phyloP scores from a whole-genome alignment of 1,140 invertebrate species.

The Theocolax elegans region DNA sequence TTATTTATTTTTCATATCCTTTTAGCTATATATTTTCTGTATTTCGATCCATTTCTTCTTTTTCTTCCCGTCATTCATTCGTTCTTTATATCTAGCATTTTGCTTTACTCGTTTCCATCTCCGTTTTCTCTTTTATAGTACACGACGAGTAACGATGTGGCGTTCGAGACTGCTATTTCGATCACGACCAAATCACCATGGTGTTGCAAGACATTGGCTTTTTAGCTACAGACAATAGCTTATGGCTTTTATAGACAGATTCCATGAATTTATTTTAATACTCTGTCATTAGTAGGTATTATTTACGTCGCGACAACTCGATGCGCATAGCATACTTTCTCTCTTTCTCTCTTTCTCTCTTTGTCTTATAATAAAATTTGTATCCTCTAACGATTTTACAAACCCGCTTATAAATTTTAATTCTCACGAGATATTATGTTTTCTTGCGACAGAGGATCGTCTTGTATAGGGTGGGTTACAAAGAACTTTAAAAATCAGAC shows the following conservation, averaged over 20 bases:
- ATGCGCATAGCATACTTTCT: too few species aligned
- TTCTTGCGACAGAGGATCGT: not conserved
- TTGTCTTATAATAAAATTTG: too few species aligned
- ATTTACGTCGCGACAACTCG: too few species aligned
- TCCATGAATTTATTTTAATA: constrained; percentile 54
- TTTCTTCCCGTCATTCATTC: constrained; percentile 11
- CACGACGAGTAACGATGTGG: constrained; percentile 16
- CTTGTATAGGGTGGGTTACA: not conserved
- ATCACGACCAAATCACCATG: constrained; percentile 25
- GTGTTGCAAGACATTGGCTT: constrained; percentile 30
- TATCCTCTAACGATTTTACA: not conserved
- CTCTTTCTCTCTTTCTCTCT: too few species aligned
- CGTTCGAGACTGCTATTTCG: constrained; percentile 21
- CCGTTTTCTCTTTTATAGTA: constrained; percentile 35
- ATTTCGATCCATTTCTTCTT: constrained; percentile 11
- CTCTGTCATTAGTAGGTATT: constrained; percentile 40
- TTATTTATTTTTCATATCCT: constrained; percentile 1
- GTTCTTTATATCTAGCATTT: constrained; percentile 35
- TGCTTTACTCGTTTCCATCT: constrained; percentile 24
- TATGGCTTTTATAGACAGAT: constrained; percentile 47
- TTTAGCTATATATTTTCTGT: too few species aligned
- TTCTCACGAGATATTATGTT: not conserved
- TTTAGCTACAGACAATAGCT: constrained; percentile 48
- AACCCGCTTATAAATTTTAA: constrained; percentile 2
- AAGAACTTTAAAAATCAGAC: not conserved